Conservation (phyloP, 2,888 invertebrate genomes). For the Timema podura region DNA sequence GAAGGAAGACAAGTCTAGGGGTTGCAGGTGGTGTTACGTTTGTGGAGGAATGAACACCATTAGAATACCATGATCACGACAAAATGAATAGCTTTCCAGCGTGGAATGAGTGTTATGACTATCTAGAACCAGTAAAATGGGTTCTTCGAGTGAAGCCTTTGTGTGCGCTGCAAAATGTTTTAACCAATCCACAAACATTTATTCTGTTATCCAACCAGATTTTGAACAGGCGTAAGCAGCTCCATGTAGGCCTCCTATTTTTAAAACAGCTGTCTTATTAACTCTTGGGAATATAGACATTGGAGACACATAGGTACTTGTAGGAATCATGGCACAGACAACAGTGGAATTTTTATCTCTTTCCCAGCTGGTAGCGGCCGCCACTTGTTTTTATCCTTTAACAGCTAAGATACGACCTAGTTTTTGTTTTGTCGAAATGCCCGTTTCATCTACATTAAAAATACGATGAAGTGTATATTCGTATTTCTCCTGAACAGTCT, state of each 20-base stretch:
- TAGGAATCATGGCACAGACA: background rate
- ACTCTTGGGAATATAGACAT: background rate
- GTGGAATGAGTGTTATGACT: background rate
- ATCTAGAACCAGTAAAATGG: background rate
- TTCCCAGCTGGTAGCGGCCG: conserved; percentile 43
- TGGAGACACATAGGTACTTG: background rate
- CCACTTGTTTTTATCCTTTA: conserved; percentile 44
- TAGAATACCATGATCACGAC: background rate
- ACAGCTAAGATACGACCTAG: conserved; percentile 42
- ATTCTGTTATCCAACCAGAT: background rate
- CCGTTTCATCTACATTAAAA: conserved; percentile 41
- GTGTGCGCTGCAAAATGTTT: background rate
- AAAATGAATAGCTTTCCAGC: background rate
- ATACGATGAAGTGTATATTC: background rate
- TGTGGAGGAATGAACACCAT: background rate
- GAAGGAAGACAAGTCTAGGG: background rate
- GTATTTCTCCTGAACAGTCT: background rate
- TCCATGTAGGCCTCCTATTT: background rate
- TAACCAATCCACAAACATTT: background rate
- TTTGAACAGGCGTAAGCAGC: background rate
- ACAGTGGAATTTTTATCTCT: conserved; percentile 42
- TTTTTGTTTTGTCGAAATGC: conserved; percentile 42
- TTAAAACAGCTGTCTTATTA: background rate
- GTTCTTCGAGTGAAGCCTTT: background rate
- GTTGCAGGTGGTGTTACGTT: background rate